Conservation (phyloP, 2,797 vertebrate species). For the Tragopan temminckii region DNA sequence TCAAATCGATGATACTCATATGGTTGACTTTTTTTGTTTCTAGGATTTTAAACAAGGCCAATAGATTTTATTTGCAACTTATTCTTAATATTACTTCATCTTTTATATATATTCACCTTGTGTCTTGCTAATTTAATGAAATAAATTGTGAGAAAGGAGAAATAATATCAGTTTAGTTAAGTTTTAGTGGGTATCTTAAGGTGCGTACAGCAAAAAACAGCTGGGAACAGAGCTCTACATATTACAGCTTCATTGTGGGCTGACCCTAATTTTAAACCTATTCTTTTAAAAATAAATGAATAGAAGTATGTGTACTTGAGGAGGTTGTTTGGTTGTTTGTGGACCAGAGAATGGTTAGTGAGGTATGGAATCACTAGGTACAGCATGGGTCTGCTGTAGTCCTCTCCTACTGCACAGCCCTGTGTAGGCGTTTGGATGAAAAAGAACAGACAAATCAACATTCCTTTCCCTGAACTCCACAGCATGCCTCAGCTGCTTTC, state of each 20-base stretch:
- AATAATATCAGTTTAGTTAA: background rate
- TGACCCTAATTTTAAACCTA: background rate
- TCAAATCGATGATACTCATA: background rate
- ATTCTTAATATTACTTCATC: background rate
- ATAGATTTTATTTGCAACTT: background rate
- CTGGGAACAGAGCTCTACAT: background rate
- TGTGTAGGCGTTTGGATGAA: conserved; percentile 39
- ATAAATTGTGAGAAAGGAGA: background rate
- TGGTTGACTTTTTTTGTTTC: background rate
- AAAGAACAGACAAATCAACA: conserved; percentile 66
- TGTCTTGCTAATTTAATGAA: background rate
- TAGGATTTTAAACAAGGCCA: background rate
- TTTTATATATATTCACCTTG: background rate
- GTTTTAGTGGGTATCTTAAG: background rate
- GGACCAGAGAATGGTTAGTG: background rate
- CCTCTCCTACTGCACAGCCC: background rate
- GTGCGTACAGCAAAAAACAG: background rate
- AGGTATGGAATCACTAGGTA: background rate
- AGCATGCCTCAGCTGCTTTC: conserved; percentile 73
- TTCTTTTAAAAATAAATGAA: background rate
- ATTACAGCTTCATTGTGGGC: background rate
- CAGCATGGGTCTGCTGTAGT: background rate
- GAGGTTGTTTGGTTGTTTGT: background rate
- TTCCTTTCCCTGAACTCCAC: conserved; percentile 55
- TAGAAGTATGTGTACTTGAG: background rate